A percentile compares a stretch with the other conserved stretches of the same genome.
phyloP scores from a whole-genome alignment of 2,797 vertebrate genomes.

The Meda fulgida region DNA sequence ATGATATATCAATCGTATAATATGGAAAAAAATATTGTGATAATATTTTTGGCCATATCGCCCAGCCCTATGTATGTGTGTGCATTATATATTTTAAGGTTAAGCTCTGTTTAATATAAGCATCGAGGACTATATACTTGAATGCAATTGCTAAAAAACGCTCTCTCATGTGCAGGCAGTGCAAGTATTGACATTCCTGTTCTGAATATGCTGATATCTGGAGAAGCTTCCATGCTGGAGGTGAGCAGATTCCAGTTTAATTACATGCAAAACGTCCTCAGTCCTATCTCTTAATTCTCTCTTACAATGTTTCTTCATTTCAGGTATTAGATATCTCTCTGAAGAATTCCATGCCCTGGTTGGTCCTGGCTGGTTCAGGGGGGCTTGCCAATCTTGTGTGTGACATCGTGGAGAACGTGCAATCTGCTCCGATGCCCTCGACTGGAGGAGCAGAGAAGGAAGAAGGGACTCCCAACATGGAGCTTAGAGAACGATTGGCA shows the following conservation, averaged over 20 bases:
- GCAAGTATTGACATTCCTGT: conserved; percentile 91
- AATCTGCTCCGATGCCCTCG: conserved; percentile 53
- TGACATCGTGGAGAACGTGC: conserved; percentile 81
- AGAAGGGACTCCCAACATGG: conserved; percentile 65
- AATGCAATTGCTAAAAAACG: neutral
- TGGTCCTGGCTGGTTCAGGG: conserved; percentile 87
- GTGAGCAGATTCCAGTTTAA: conserved; percentile 66
- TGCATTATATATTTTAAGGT: neutral
- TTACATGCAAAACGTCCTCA: neutral
- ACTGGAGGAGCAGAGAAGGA: conserved; percentile 66
- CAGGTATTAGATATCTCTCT: conserved; percentile 83
- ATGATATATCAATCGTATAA: no score
- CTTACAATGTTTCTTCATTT: conserved; percentile 38
- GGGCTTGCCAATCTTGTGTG: conserved; percentile 86
- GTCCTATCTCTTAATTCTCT: neutral
- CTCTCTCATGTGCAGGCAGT: conserved; percentile 71
- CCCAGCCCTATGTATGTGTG: neutral
- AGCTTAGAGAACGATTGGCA: conserved; percentile 73
- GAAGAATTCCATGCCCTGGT: conserved; percentile 83
- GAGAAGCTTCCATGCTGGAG: conserved; percentile 82
- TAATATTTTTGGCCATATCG: no score
- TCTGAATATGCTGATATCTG: conserved; percentile 86
- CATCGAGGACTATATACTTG: neutral
- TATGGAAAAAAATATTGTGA: no score
- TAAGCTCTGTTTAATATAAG: neutral